Evolutionary conservation across 2,888 invertebrate genomes (phyloP).

Genomic region (Peribatodes rhomboidaria): DNA sequence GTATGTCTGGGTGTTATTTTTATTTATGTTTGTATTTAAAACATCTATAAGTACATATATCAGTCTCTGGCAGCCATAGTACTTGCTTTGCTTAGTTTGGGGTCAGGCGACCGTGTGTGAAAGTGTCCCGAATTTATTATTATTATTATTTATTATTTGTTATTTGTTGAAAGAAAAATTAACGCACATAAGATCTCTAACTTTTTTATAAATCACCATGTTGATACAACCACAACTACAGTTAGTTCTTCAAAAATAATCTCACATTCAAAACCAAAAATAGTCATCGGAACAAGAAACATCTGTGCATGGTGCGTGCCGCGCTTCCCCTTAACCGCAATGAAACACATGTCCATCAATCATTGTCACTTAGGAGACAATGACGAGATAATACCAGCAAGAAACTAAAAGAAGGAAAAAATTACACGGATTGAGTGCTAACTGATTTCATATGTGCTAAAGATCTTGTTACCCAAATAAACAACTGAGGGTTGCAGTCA

Average conservation of each 20-base stretch:
- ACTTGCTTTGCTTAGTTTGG: no score
- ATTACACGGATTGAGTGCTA: not conserved
- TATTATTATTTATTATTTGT: no score
- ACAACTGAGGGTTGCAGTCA: no score
- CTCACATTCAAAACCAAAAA: slow-evolving; percentile 19
- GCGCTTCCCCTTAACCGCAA: slow-evolving; percentile 28
- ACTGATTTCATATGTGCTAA: slow-evolving; percentile 3
- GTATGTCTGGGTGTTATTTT: no score
- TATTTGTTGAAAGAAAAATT: not conserved
- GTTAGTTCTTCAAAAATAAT: slow-evolving; percentile 20
- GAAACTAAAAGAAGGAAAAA: slow-evolving; percentile 8
- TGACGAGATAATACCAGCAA: slow-evolving; percentile 34
- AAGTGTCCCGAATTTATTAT: no score
- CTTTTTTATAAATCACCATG: not conserved
- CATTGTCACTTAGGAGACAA: slow-evolving; percentile 43
- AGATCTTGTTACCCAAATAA: not conserved
- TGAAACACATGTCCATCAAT: slow-evolving; percentile 41
- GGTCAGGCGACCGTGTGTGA: no score
- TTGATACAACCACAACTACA: slow-evolving; percentile 5
- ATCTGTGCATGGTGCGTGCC: slow-evolving; percentile 35
- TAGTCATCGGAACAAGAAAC: slow-evolving; percentile 33
- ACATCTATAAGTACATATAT: no score
- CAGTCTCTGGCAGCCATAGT: no score
- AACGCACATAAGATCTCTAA: not conserved
- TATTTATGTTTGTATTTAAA: no score